Evolutionary conservation across 2,888 invertebrate genomes (phyloP), one percentile per base, ranked within the genome.

Genomic region (Metalampra italica): DNA sequence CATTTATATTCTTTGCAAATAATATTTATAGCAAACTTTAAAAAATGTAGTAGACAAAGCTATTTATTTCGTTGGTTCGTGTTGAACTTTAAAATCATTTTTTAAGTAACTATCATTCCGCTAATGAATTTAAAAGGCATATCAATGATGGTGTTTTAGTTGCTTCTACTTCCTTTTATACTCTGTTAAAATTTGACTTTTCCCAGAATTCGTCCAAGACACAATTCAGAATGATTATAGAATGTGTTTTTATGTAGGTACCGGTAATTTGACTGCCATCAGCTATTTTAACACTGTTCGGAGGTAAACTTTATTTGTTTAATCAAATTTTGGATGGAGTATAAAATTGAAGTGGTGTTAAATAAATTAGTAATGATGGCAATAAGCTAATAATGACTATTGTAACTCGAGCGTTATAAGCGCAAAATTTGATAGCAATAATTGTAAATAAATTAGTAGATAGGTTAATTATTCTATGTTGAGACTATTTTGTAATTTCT

Each of bases 381-480:
- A 85, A 80, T 83, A 82, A 82, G 77, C 77, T 78, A 73, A 71
- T 79, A 76, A 65, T 55, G 61, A 62, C 56, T 65, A 72, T 57
- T 65, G 71, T 64, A 71, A 78, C 71, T 78, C 70, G 75, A 61
- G 87, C 87, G 88, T 87, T 86, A 51, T 75, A 82, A 88, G 85
- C 88, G 88, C 88, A 75, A 77, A 63, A 79, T 78, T 83, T 71
- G 71, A 87, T 88, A 88, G 88, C 87, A 89, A 88, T 89, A 88
- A 84, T 70, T 89, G 88, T 89, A 87, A 62, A 88, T 87, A 88
- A 59, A 57, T 66, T 69, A 63, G 74, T 88, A 88, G 88, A 83
- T 88, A 89, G 88, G 77, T 74, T 86, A 86, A 88, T 84, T 86
- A 82, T 81, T 80, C 73, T 83, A 84, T 71, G 84, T 86, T 86